Conservation (phyloP, 2,888 invertebrate genomes). For the Hirudinaria manillensis region DNA sequence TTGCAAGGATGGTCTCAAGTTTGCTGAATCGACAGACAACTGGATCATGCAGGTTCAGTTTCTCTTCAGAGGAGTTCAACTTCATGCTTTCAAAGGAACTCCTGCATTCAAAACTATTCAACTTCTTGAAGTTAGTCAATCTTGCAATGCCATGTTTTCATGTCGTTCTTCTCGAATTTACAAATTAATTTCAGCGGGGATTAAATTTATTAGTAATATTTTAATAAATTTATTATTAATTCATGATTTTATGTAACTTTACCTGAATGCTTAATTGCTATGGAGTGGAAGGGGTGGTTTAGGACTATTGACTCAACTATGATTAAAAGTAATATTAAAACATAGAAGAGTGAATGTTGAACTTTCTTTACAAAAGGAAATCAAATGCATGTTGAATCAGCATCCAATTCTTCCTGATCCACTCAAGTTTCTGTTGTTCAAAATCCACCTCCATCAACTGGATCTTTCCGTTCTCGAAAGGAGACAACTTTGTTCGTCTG, state of each 20-base stretch:
- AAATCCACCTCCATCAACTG: background rate
- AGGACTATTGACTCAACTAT: too few species aligned
- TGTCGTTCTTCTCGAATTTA: too few species aligned
- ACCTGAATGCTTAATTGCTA: too few species aligned
- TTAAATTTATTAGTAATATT: too few species aligned
- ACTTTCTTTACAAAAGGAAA: background rate
- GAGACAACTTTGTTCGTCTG: background rate
- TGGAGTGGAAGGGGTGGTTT: too few species aligned
- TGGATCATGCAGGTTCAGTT: conserved; percentile 3
- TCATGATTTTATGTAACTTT: too few species aligned
- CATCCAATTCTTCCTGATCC: background rate
- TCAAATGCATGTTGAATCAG: background rate
- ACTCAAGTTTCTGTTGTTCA: background rate
- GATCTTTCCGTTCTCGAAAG: background rate
- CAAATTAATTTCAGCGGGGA: too few species aligned
- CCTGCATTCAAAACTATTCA: conserved; percentile 1
- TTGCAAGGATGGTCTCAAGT: conserved; percentile 3
- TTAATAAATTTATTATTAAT: too few species aligned
- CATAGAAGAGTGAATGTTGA: too few species aligned
- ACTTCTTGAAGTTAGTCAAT: background rate
- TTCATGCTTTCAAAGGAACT: conserved; percentile 7
- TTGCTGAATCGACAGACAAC: background rate
- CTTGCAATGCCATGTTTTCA: background rate
- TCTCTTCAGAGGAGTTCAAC: background rate
- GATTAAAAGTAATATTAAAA: too few species aligned